These are phyloP conservation scores for Petrocephalus zakoni DNA, from an alignment of 2,113 vertebrate genomes.

Conservation along the genomic window DNA sequence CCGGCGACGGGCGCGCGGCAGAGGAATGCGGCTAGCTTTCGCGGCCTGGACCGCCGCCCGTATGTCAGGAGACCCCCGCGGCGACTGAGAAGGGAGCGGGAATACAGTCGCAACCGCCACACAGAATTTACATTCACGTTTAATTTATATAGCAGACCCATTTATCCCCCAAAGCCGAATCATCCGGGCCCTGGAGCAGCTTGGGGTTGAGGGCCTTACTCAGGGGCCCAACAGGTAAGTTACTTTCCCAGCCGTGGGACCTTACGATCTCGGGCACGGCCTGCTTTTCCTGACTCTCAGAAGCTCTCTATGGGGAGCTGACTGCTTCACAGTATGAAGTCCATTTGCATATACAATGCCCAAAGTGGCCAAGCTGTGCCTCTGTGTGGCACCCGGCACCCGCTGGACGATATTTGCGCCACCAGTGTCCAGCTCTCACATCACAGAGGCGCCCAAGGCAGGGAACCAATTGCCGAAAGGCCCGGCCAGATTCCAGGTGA, in stretches of 20 bases:
- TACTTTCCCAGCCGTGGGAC: not conserved
- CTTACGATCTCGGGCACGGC: not conserved
- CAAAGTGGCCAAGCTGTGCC: not conserved
- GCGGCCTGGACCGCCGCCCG: not conserved
- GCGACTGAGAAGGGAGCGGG: not conserved
- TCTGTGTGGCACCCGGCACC: not conserved
- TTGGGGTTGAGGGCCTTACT: not conserved
- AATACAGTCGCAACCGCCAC: not conserved
- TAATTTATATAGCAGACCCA: not conserved
- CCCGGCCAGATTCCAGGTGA: not conserved
- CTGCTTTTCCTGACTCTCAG: not conserved
- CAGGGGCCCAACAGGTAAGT: not conserved
- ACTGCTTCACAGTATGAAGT: not conserved
- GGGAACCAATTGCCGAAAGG: not conserved
- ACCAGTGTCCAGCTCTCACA: not conserved
- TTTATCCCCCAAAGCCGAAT: not conserved
- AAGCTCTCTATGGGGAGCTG: not conserved
- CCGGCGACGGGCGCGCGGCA: not conserved
- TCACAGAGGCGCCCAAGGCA: not conserved
- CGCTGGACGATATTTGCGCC: not conserved
- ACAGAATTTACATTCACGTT: not conserved
- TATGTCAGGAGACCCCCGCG: not conserved
- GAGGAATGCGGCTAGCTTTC: not conserved
- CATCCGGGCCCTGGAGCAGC: not conserved
- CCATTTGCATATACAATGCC: not conserved